Conservation (phyloP, 2,888 invertebrate species). For the Pyrrhosoma nymphula region DNA sequence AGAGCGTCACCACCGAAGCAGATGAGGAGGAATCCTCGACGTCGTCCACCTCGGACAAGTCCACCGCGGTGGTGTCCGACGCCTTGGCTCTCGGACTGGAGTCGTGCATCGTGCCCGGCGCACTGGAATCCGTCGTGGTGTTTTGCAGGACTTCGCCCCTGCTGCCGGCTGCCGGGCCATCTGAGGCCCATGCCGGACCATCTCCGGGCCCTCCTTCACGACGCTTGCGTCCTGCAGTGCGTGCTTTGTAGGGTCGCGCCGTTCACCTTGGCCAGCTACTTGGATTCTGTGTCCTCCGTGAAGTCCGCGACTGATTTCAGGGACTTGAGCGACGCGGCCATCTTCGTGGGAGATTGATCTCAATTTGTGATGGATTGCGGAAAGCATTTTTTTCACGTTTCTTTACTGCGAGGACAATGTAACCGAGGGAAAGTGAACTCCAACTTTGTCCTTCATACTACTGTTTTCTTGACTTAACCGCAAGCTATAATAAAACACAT, state of each 20-base stretch:
- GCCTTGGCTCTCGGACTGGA: background rate
- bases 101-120: conserved; percentile 19
- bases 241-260: conserved; percentile 9
- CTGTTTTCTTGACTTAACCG: too few species aligned
- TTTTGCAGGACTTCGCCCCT: background rate
- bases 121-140: conserved; percentile 5
- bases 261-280: background rate
- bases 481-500: too few species aligned
- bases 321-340: conserved; percentile 19
- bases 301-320: background rate
- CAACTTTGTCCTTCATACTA: too few species aligned
- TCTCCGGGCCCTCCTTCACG: conserved; percentile 28
- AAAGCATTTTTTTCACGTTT: too few species aligned
- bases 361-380: too few species aligned
- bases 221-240: conserved; percentile 43
- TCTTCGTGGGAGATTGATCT: background rate
- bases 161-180: background rate
- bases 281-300: background rate
- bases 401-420: too few species aligned
- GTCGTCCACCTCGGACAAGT: background rate
- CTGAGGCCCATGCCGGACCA: background rate
- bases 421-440: too few species aligned
- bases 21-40: background rate
- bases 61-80: background rate
- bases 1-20: background rate